Percentiles rank a stretch among this genome's conserved stretches.
Conservation (phyloP, 1,140 invertebrate genomes). For the Archivesica marissinica region DNA sequence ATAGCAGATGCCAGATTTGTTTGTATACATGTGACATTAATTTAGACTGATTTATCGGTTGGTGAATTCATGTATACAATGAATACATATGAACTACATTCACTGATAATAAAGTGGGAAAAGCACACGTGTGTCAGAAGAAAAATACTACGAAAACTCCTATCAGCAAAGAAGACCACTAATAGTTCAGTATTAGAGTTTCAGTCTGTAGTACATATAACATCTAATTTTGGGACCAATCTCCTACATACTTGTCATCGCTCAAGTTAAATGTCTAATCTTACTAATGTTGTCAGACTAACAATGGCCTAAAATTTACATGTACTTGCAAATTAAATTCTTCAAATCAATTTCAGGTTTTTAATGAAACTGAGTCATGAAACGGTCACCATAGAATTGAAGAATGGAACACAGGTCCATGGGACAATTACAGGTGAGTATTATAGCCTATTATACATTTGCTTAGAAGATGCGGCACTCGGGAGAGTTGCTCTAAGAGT, state of each 20-base stretch:
- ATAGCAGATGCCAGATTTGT: too few relatives aligned
- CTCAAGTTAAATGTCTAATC: neutral
- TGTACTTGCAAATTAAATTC: too few relatives aligned
- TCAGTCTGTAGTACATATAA: neutral
- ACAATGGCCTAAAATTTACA: neutral
- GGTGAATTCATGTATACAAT: too few relatives aligned
- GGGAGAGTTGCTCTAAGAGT: too few relatives aligned
- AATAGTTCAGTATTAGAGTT: neutral
- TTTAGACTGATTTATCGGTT: too few relatives aligned
- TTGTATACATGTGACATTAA: too few relatives aligned
- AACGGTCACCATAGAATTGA: slow-evolving; percentile 99
- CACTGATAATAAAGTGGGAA: too few relatives aligned
- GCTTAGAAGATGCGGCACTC: too few relatives aligned
- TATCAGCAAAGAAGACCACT: neutral
- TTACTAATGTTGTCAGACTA: neutral
- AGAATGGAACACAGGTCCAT: slow-evolving; percentile 99
- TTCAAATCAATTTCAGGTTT: slow-evolving; percentile 88
- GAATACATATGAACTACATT: too few relatives aligned
- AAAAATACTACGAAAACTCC: too few relatives aligned
- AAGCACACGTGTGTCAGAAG: too few relatives aligned
- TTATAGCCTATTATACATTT: too few relatives aligned
- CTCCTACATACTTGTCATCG: neutral
- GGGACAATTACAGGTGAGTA: slow-evolving; percentile 94
- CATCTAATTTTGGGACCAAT: neutral
- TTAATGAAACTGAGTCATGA: slow-evolving; percentile 99